Conservation (phyloP, 2,888 invertebrate species). For the Caenorhabditis sulstoni region DNA sequence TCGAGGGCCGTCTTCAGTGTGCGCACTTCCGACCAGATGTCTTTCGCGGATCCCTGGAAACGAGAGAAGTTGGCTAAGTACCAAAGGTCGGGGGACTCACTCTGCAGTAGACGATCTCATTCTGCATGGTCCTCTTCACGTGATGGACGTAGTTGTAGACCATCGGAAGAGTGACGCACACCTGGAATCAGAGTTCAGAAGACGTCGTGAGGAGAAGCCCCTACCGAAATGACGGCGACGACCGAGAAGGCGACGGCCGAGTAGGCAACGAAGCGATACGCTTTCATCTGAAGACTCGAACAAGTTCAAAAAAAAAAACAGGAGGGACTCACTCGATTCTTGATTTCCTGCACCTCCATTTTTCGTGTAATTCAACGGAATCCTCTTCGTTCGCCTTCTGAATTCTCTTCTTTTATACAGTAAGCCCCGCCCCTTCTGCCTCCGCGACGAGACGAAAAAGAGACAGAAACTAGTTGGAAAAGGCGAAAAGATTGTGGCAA, state of each 20-base stretch:
- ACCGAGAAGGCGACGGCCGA: slow-evolving; percentile 64
- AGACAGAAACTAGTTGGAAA: slow-evolving; percentile 19
- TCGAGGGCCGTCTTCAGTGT: slow-evolving; percentile 55
- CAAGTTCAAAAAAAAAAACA: not conserved
- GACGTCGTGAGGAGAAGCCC: not conserved
- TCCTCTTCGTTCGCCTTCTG: not conserved
- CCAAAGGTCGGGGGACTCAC: slow-evolving; percentile 40
- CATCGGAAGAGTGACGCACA: slow-evolving; percentile 77
- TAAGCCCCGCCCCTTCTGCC: not conserved
- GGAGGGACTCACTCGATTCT: slow-evolving; percentile 40
- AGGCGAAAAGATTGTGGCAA: slow-evolving; percentile 24
- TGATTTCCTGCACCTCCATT: slow-evolving; percentile 55
- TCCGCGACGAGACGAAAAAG: not conserved
- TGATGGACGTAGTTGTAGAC: slow-evolving; percentile 79
- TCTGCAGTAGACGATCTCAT: slow-evolving; percentile 78
- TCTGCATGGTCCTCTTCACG: slow-evolving; percentile 77
- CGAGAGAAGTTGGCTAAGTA: not conserved
- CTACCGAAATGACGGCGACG: slow-evolving; percentile 54
- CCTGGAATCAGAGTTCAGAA: slow-evolving; percentile 20
- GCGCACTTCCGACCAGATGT: slow-evolving; percentile 71
- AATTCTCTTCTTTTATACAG: slow-evolving; percentile 20
- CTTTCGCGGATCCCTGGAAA: slow-evolving; percentile 67
- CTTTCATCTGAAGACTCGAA: slow-evolving; percentile 58
- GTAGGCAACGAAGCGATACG: slow-evolving; percentile 66
- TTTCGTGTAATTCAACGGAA: not conserved